phyloP scores from a whole-genome alignment of 2,888 invertebrate species.

The Drosophila colorata region DNA sequence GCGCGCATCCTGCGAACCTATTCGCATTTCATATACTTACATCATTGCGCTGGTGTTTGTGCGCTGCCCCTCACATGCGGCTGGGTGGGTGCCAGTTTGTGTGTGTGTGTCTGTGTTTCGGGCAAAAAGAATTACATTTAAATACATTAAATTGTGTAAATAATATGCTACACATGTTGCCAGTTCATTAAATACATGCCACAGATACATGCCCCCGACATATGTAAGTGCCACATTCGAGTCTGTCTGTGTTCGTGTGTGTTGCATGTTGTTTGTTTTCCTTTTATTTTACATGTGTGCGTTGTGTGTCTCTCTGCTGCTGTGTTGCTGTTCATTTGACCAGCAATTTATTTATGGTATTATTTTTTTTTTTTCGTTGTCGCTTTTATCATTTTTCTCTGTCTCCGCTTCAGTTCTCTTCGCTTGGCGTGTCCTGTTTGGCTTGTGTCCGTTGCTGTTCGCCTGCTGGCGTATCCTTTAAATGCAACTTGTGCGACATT shows the following conservation, averaged over 20 bases:
- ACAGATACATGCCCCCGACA: constrained; percentile 69
- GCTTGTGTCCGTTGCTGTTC: constrained; percentile 61
- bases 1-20: constrained; percentile 82
- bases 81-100: constrained; percentile 7
- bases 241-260: neutral
- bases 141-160: constrained; percentile 81
- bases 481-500: constrained; percentile 81
- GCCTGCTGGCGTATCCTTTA: constrained; percentile 84
- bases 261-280: constrained; percentile 1
- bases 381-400: neutral
- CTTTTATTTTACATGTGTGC: constrained; percentile 21
- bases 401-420: neutral
- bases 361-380: constrained; percentile 19
- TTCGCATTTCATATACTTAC: constrained; percentile 84
- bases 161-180: constrained; percentile 82
- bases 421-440: constrained; percentile 7
- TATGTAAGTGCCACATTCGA: constrained; percentile 52
- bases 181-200: constrained; percentile 81
- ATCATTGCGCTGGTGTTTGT: constrained; percentile 81
- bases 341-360: constrained; percentile 75
- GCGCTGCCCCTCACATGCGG: constrained; percentile 45
- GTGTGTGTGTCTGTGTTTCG: constrained; percentile 6
- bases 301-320: constrained; percentile 27
- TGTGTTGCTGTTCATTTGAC: constrained; percentile 66
- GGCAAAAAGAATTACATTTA: constrained; percentile 76